Base-by-base conservation (phyloP, 2,888 invertebrate species). In the Ariolimax columbianus region DNA sequence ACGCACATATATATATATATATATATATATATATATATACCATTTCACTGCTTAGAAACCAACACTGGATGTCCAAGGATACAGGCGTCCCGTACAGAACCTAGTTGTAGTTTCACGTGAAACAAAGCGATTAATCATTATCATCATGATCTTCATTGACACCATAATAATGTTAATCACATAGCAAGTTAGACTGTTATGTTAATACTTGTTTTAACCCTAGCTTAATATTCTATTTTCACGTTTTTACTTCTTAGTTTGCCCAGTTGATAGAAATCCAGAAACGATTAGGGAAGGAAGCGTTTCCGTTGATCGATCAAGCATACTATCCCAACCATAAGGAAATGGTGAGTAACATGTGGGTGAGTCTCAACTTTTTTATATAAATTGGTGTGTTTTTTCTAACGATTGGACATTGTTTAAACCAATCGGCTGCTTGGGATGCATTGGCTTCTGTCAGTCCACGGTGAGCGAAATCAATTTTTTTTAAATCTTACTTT, bases 241-340 rank as follows among this genome's bases (percentile, higher is more conserved):
- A 6, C 17, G 9, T 66, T 33, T 66, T 33, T 17, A 0, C 9
- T 72, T 30, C n/a, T 51, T 89, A 94, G 91, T 98, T 98, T 94
- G 97, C 98, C 30, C 98, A 99, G 94, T 95, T 99, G 89, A 95
- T 98, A 90, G 97, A 97, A 92, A 95, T 99, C 88, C 98, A 98
- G 94, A 96, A 97, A 90, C 96, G 97, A 85, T 95, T 98, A 86
- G 98, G 98, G 73, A 96, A 97, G 93, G 98, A 99, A 89, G 96
- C 96, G 92, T 99, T 99, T 94, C 99, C 99, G 0, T 95, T 99
- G 85, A 98, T 99, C 91, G 98, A 99, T 93, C 99, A 99, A 95
- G 97, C 97, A 9, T 99, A 97, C 95, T 99, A 98, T 94, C 98
- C 99, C 82, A 98, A 97, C 95, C 97, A 98, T 95, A 96, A 97